phyloP scores from a whole-genome alignment of 1,140 invertebrate species.

The Diplogasteroides magnus region DNA sequence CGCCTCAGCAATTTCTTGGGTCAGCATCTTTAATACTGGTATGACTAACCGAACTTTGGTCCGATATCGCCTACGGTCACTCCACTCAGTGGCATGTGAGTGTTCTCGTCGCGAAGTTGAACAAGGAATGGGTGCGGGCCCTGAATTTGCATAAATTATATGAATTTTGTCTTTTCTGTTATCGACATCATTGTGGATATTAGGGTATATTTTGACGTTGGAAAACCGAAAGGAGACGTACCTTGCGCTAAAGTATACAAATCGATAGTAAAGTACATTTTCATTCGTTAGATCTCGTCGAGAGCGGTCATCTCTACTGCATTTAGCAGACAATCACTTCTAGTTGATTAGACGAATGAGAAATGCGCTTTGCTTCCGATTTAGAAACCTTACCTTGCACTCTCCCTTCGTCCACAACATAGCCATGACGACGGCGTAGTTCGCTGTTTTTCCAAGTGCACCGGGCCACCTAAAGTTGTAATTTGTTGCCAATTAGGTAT shows the following conservation, averaged over 20 bases:
- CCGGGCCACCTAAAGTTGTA: constrained; percentile 75
- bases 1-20: no score
- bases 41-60: constrained; percentile 69
- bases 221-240: no score
- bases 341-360: neutral
- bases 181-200: no score
- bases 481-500: constrained; percentile 72
- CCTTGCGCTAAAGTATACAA: no score
- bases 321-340: no score
- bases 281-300: no score
- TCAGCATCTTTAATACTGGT: no score
- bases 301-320: no score
- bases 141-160: no score
- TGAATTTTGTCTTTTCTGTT: no score
- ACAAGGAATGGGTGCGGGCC: constrained; percentile 89
- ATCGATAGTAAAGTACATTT: no score
- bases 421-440: constrained; percentile 78
- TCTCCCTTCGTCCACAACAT: constrained; percentile 78
- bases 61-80: constrained; percentile 90
- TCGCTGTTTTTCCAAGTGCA: constrained; percentile 76
- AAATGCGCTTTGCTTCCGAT: neutral
- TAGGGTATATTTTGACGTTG: no score
- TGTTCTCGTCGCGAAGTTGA: constrained; percentile 77
- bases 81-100: constrained; percentile 75
- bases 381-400: constrained; percentile 60